These are phyloP conservation scores for Polypedilum vanderplanki DNA, from an alignment of 1,140 invertebrate species.

Conservation along the genomic window DNA sequence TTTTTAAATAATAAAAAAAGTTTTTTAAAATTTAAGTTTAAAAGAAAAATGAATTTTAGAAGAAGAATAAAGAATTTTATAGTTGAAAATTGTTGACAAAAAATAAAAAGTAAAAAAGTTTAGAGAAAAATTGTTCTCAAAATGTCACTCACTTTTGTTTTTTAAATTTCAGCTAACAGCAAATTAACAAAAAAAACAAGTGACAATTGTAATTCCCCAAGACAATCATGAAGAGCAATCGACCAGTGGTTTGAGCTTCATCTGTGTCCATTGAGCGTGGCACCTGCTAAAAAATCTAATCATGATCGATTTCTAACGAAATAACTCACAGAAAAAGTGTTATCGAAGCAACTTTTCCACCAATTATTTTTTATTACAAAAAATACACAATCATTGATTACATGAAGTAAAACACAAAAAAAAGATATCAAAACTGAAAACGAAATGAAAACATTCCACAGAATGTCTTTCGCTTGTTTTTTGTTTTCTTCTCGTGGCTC, in stretches of 20 bases:
- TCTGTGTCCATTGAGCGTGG: background rate
- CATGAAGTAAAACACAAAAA: constrained; percentile 1
- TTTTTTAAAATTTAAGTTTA: too few relatives aligned
- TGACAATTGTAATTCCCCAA: background rate
- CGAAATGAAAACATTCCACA: background rate
- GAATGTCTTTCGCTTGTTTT: constrained; percentile 10
- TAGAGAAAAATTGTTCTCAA: too few relatives aligned
- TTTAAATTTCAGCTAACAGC: too few relatives aligned
- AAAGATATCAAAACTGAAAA: background rate
- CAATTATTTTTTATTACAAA: constrained; percentile 25
- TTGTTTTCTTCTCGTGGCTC: too few relatives aligned
- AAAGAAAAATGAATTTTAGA: too few relatives aligned
- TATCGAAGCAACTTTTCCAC: constrained; percentile 25
- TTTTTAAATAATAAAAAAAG: too few relatives aligned
- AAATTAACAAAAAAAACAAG: background rate
- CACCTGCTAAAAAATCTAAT: constrained; percentile 28
- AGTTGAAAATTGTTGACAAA: too few relatives aligned
- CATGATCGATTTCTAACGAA: constrained; percentile 12
- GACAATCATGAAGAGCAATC: background rate
- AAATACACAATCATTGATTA: background rate
- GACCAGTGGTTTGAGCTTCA: background rate
- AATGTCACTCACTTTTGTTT: too few relatives aligned
- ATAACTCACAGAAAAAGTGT: background rate
- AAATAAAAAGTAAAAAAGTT: too few relatives aligned
- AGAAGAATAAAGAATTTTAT: too few relatives aligned